Conservation (phyloP, 2,113 vertebrate species). For the Rhineura floridana region DNA sequence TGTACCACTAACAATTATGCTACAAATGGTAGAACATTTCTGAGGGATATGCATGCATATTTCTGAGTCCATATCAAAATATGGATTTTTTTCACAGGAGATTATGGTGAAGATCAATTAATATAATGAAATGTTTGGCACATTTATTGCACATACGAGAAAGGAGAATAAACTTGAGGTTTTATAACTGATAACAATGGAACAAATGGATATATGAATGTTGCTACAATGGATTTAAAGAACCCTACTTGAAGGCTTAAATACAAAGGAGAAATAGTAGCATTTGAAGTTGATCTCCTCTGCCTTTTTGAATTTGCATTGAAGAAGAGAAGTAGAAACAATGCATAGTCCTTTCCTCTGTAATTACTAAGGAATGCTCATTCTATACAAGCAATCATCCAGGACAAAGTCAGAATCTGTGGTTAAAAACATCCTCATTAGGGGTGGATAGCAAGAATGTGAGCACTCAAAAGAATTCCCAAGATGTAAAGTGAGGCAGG, state of each 20-base stretch:
- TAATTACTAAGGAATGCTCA: not conserved
- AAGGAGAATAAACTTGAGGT: rapidly evolving
- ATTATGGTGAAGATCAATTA: not conserved
- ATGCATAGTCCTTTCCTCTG: rapidly evolving
- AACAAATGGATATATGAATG: not conserved
- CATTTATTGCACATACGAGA: constrained; percentile 21
- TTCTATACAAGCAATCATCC: rapidly evolving
- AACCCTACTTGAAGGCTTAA: not conserved
- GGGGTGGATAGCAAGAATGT: not conserved
- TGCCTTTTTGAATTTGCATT: not conserved
- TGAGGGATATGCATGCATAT: not conserved
- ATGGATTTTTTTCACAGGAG: not conserved
- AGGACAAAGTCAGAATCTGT: rapidly evolving
- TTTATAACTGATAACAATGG: not conserved
- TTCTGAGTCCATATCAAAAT: constrained; percentile 26
- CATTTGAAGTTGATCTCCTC: not conserved
- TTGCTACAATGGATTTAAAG: not conserved
- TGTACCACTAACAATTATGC: not conserved
- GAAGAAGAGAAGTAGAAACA: rapidly evolving
- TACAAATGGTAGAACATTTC: not conserved
- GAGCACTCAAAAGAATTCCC: rapidly evolving
- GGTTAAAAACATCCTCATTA: not conserved
- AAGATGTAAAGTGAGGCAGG: not conserved
- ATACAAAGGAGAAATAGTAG: not conserved
- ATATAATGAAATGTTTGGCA: not conserved